Evolutionary conservation across 2,113 vertebrate genomes (phyloP).

Genomic region (Varanus salvator): DNA sequence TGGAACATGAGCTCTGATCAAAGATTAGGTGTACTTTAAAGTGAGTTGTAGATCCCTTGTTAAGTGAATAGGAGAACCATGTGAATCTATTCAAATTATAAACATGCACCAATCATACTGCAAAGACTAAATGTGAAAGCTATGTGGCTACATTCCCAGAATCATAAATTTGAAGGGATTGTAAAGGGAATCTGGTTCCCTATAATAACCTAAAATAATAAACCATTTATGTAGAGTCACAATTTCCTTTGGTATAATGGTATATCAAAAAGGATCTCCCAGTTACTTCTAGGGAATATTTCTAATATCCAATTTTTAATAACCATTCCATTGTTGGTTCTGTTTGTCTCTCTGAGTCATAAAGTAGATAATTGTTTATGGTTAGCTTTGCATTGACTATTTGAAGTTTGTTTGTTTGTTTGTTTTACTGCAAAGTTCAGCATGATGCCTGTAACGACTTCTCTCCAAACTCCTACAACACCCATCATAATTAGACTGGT

Average conservation of each 20-base stretch:
- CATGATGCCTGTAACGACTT: background rate
- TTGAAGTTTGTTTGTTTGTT: background rate
- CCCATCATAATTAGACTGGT: background rate
- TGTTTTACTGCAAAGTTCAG: too few relatives aligned
- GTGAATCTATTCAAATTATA: slow-evolving; percentile 26
- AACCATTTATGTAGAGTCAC: background rate
- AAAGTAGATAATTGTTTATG: background rate
- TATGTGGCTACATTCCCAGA: background rate
- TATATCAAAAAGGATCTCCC: background rate
- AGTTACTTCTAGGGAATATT: background rate
- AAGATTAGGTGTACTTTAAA: background rate
- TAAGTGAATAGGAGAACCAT: background rate
- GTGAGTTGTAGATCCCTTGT: background rate
- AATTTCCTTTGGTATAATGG: background rate
- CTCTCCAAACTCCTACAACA: background rate
- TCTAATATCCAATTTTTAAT: background rate
- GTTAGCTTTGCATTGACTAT: background rate
- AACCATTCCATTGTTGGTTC: too few relatives aligned
- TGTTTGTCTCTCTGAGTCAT: background rate
- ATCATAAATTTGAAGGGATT: slow-evolving; percentile 11
- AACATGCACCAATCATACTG: background rate
- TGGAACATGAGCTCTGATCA: slow-evolving; percentile 21
- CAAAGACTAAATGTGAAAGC: background rate
- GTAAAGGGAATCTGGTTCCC: background rate
- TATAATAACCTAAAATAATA: background rate